phyloP scores from a whole-genome alignment of 2,888 invertebrate species.

The Cataglyphis cursor region DNA sequence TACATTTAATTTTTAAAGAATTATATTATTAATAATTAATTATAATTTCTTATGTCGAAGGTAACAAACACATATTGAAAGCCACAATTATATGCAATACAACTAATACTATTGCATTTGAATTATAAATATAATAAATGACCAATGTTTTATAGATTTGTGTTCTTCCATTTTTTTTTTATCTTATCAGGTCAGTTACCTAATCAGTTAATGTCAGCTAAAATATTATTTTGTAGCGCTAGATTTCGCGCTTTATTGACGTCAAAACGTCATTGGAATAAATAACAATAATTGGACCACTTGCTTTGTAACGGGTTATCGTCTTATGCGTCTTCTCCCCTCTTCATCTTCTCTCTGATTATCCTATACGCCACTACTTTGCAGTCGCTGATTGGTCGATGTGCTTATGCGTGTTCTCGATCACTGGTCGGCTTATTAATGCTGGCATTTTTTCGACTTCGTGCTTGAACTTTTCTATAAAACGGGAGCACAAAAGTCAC shows the following conservation, averaged over 20 bases:
- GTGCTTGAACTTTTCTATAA: conserved; percentile 66
- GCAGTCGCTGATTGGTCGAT: conserved; percentile 60
- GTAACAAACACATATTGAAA: conserved; percentile 3
- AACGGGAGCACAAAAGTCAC: conserved; percentile 55
- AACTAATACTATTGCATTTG: background rate
- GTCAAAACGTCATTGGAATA: conserved; percentile 49
- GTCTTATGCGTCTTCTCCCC: conserved; percentile 61
- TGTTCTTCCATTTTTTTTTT: background rate
- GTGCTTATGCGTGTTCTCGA: conserved; percentile 45
- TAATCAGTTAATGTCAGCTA: background rate
- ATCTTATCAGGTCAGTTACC: background rate
- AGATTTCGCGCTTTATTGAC: conserved; percentile 28
- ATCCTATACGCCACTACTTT: background rate
- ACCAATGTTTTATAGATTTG: background rate
- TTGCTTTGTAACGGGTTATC: conserved; percentile 77
- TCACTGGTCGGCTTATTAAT: conserved; percentile 67
- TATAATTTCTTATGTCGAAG: background rate
- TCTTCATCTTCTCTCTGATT: conserved; percentile 37
- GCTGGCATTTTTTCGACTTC: conserved; percentile 61
- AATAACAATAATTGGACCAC: conserved; percentile 74
- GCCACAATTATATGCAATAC: background rate
- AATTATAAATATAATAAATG: background rate
- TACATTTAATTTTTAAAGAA: background rate
- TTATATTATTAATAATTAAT: background rate
- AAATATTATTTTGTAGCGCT: conserved; percentile 30